phyloP scores from a whole-genome alignment of 2,113 vertebrate genomes.

The Meleagris gallopavo region DNA sequence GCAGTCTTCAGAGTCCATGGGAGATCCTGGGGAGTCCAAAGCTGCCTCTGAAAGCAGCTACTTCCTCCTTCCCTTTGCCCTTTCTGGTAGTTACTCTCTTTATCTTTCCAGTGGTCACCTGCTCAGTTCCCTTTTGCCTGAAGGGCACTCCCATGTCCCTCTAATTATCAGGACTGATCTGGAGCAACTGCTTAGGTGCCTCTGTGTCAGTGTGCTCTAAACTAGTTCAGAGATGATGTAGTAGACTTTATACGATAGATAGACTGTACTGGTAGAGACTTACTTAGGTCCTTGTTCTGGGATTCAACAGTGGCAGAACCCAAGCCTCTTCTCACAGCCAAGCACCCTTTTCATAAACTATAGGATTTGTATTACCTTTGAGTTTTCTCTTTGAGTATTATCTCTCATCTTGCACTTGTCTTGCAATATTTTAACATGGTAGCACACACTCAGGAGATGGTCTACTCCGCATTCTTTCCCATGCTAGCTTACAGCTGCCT shows the following conservation, averaged over 20 bases:
- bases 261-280: not conserved
- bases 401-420: rapidly evolving
- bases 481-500: not conserved
- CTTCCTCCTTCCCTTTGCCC: not conserved
- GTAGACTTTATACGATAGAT: not conserved
- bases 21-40: rapidly evolving
- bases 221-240: not conserved
- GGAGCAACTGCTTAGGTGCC: not conserved
- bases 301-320: not conserved
- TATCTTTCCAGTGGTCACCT: not conserved
- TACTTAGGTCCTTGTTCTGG: not conserved
- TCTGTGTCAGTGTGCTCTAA: not conserved
- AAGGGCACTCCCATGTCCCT: not conserved
- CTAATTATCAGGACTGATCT: not conserved
- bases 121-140: not conserved
- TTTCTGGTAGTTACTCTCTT: not conserved
- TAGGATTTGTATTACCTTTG: not conserved
- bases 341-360: not conserved
- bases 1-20: rapidly evolving
- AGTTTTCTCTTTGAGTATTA: not conserved
- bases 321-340: not conserved
- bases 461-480: not conserved
- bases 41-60: not conserved
- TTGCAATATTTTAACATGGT: not conserved
- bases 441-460: not conserved